A percentile compares a stretch with the other conserved stretches of the same genome.
These are phyloP conservation scores for Otus scops DNA, from an alignment of 2,797 vertebrate genomes.

Conservation along the genomic window DNA sequence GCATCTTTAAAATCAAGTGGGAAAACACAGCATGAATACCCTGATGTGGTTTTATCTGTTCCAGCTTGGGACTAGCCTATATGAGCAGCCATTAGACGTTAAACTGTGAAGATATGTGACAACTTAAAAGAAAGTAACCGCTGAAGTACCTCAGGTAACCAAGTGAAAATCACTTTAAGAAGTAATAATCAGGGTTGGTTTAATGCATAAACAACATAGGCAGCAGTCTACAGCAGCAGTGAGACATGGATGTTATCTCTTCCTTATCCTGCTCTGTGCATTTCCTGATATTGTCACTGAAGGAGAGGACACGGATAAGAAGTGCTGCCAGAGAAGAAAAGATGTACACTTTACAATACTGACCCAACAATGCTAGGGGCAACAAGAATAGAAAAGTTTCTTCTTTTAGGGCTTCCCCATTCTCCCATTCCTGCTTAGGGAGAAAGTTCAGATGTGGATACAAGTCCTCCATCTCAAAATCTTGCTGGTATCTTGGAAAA, in stretches of 20 bases:
- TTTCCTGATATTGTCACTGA: background rate
- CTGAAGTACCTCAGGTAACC: background rate
- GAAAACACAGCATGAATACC: background rate
- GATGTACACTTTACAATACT: fast-evolving
- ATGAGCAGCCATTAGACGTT: background rate
- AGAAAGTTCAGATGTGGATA: background rate
- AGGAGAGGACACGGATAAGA: background rate
- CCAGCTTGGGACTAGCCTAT: background rate
- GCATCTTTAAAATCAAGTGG: background rate
- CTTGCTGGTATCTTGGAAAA: background rate
- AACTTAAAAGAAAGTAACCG: background rate
- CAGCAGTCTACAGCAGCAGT: background rate
- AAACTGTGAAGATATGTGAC: background rate
- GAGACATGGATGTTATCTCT: background rate
- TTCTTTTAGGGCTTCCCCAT: background rate
- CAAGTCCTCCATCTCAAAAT: background rate
- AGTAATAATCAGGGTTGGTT: background rate
- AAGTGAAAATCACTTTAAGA: background rate
- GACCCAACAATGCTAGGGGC: background rate
- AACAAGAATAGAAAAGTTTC: background rate
- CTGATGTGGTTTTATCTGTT: background rate
- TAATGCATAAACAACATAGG: background rate
- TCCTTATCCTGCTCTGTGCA: background rate
- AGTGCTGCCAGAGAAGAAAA: background rate
- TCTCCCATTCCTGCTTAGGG: background rate